Evolutionary conservation across 2,888 invertebrate genomes (phyloP).

Genomic region (Rhopalosiphum nymphaeae): DNA sequence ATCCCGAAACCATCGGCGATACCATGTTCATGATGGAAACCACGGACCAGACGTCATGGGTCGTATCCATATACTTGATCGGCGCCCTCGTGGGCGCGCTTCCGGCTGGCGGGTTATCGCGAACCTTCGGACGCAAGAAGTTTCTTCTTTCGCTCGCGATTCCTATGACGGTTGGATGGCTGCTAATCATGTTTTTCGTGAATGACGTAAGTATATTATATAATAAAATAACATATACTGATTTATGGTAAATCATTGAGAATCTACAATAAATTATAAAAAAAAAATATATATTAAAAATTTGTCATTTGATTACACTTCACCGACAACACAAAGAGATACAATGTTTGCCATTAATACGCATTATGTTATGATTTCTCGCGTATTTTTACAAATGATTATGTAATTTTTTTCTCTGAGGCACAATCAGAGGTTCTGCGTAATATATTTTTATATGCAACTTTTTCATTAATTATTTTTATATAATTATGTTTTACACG

Average conservation of each 20-base stretch:
- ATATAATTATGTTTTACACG: background rate
- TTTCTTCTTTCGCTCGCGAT: conserved; percentile 77
- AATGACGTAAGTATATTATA: conserved; percentile 64
- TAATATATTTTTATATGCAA: too few species aligned
- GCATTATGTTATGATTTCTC: too few species aligned
- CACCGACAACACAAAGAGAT: background rate
- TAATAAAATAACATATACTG: background rate
- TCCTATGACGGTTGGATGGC: conserved; percentile 83
- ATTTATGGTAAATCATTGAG: background rate
- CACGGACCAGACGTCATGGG: conserved; percentile 76
- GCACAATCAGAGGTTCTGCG: too few species aligned
- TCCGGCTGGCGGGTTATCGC: conserved; percentile 72
- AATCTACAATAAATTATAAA: too few species aligned
- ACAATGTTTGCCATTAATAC: too few species aligned
- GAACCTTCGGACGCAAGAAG: conserved; percentile 78
- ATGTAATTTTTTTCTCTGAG: too few species aligned
- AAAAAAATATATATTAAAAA: too few species aligned
- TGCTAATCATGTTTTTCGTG: conserved; percentile 78
- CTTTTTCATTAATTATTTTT: too few species aligned
- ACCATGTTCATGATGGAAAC: conserved; percentile 69
- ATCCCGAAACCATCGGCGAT: background rate
- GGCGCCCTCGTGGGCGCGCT: conserved; percentile 77
- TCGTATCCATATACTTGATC: conserved; percentile 78
- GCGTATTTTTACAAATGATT: too few species aligned
- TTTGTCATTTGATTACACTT: background rate